Base-by-base conservation (phyloP, 1,140 invertebrate genomes). In the Rhizoglyphus robini region DNA sequence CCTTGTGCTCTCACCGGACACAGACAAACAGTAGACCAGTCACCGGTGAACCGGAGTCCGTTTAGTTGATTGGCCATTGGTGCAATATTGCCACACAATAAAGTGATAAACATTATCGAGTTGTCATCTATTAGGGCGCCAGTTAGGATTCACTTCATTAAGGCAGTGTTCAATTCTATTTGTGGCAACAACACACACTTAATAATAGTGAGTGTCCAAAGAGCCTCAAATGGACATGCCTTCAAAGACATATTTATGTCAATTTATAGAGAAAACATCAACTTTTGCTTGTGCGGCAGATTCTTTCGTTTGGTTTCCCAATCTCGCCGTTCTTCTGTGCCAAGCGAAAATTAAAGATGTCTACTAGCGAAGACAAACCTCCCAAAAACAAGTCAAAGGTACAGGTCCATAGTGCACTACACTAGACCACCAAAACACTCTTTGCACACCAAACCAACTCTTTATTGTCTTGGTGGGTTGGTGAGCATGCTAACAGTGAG, bases 41-140 rank as follows among this genome's bases (percentile, higher is more conserved):
- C 51, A 27, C 23, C 51, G 51, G 15, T 25, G 51, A 8, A 54
- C 51, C 8, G 18, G 8, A 11, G 36, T 18, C 36, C 36, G 36
- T 41, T 41, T 41, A 18, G 36, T 41, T 41, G 18, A 18, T 41
- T 41, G 8, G 36, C 8, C 18, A 18, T 41, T 41, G 8, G 36
- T 41, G 8, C 36, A 41, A 11, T 18, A 18, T 11, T 41, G 15
- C 51, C 51, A 54, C 51, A 23, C 51, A 54, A 54, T 8, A 5
- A 54, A 54, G 51, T 54, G 51, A 54, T 54, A 20, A 54, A 54
- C 51, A 23, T 41, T 41, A 18, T 18, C 36, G 18, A 54, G 8
- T 54, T 54, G 51, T 54, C 51, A 54, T 54, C 51, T 54, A 54
- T 54, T 54, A 54, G 8, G 23, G 51, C 8, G 5, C 8, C 20